Conservation (phyloP, 2,888 invertebrate genomes). For the Osedax frankpressi region DNA sequence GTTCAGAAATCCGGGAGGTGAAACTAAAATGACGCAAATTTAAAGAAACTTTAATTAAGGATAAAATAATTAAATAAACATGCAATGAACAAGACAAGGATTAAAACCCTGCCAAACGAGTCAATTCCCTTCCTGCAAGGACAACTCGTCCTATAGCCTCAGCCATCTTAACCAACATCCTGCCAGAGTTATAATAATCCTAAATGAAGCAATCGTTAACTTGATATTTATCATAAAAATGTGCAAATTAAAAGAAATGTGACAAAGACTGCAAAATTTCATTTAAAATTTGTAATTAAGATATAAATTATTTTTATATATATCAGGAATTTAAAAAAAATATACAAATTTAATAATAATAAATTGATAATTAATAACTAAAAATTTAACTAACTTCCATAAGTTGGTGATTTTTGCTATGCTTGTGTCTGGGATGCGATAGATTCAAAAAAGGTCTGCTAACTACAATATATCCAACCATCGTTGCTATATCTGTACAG, state of each 20-base stretch:
- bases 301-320: too few relatives aligned
- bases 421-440: conserved; percentile 57
- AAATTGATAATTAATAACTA: too few relatives aligned
- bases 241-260: not conserved
- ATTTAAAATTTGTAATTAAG: too few relatives aligned
- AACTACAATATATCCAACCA: conserved; percentile 86
- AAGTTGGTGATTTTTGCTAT: conserved; percentile 59
- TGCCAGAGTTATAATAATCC: conserved; percentile 89
- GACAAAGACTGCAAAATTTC: too few relatives aligned
- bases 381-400: conserved; percentile 55
- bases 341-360: too few relatives aligned
- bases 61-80: too few relatives aligned
- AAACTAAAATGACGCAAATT: conserved; percentile 54
- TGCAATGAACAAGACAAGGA: too few relatives aligned
- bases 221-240: not conserved
- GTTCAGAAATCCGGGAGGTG: conserved; percentile 78
- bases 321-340: too few relatives aligned
- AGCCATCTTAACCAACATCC: conserved; percentile 88
- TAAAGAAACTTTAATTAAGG: too few relatives aligned
- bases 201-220: too few relatives aligned
- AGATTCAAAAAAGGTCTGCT: conserved; percentile 79
- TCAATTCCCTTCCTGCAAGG: conserved; percentile 83
- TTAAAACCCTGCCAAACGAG: conserved; percentile 71
- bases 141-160: conserved; percentile 91
- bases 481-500: conserved; percentile 71